phyloP scores from a whole-genome alignment of 2,113 vertebrate species.

The Hydropotes inermis region DNA sequence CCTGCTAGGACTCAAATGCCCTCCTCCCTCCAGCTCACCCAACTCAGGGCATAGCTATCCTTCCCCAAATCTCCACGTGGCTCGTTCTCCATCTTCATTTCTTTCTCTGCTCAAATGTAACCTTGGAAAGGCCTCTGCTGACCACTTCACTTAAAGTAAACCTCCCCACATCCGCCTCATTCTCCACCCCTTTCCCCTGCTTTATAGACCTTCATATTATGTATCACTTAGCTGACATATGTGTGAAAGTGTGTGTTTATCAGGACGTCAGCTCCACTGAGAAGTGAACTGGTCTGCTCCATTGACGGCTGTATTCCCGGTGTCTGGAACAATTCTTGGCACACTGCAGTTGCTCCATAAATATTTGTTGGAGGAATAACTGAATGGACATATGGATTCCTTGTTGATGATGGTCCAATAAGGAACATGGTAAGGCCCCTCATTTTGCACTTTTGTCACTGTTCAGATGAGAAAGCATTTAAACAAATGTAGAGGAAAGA shows the following conservation, averaged over 20 bases:
- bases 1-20: not conserved
- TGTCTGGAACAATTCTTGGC: not conserved
- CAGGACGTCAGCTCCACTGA: not conserved
- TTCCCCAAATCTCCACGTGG: not conserved
- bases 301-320: not conserved
- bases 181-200: not conserved
- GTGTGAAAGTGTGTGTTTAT: not conserved
- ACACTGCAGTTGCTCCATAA: not conserved
- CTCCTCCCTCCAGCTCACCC: not conserved
- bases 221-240: not conserved
- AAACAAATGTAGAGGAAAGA: not conserved
- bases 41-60: not conserved
- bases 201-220: not conserved
- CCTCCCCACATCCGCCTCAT: not conserved
- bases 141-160: not conserved
- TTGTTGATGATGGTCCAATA: not conserved
- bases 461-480: not conserved
- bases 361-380: not conserved
- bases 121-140: not conserved
- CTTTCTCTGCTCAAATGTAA: not conserved
- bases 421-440: not conserved
- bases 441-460: not conserved
- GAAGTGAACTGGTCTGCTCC: not conserved
- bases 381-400: not conserved
- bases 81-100: not conserved